Percentiles rank a stretch among this genome's conserved stretches.
phyloP scores from a whole-genome alignment of 2,113 vertebrate genomes.

The Amphilophus citrinellus region DNA sequence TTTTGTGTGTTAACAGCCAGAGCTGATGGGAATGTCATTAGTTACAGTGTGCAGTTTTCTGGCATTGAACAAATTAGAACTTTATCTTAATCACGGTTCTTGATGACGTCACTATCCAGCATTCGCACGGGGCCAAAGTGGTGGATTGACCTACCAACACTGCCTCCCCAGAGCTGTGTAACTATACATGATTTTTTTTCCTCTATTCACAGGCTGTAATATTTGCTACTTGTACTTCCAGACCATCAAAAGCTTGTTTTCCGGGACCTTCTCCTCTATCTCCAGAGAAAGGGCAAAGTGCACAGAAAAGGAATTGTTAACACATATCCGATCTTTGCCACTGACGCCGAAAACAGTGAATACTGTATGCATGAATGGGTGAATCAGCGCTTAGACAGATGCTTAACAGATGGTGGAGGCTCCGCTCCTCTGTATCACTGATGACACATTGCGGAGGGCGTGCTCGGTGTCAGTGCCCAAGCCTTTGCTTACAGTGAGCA shows the following conservation, averaged over 20 bases:
- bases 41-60: neutral
- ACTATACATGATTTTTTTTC: neutral
- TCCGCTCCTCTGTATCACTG: slow-evolving; percentile 28
- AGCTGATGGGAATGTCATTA: neutral
- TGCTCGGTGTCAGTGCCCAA: slow-evolving; percentile 40
- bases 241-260: neutral
- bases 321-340: slow-evolving; percentile 28
- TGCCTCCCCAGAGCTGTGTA: rapidly evolving
- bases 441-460: slow-evolving; percentile 64
- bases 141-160: neutral
- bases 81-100: neutral
- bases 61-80: neutral
- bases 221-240: neutral
- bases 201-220: neutral
- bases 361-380: slow-evolving; percentile 32
- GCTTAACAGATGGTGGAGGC: slow-evolving; percentile 66
- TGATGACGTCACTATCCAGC: neutral
- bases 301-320: slow-evolving; percentile 28
- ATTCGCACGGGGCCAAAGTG: neutral
- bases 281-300: neutral
- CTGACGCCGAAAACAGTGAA: slow-evolving; percentile 33
- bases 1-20: neutral
- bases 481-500: slow-evolving; percentile 47
- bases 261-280: neutral
- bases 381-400: slow-evolving; percentile 65